phyloP scores from a whole-genome alignment of 2,888 invertebrate genomes.

The Choreutis nemorana region DNA sequence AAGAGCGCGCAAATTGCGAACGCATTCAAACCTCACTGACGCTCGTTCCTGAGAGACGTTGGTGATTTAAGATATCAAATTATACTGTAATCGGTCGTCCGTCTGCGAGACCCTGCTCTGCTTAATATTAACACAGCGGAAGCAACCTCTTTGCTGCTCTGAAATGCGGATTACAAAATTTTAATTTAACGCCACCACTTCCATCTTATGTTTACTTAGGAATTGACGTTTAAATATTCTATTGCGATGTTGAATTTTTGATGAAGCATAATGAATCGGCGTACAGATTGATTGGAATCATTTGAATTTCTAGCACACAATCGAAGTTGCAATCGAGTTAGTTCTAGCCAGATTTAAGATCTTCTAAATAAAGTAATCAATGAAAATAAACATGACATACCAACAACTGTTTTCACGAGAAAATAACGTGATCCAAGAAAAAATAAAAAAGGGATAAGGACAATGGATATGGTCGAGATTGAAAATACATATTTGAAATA shows the following conservation, averaged over 20 bases:
- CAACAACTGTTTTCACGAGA: no score
- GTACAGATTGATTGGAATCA: slow-evolving; percentile 52
- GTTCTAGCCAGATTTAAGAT: no score
- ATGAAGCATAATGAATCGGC: slow-evolving; percentile 48
- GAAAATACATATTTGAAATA: no score
- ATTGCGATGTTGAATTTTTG: slow-evolving; percentile 58
- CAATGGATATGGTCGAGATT: no score
- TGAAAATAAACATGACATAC: no score
- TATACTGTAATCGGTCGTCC: slow-evolving; percentile 51
- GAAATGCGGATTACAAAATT: slow-evolving; percentile 46
- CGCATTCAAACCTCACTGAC: slow-evolving; percentile 45
- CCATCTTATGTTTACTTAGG: slow-evolving; percentile 46
- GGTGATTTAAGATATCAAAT: slow-evolving; percentile 59
- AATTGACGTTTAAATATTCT: slow-evolving; percentile 54
- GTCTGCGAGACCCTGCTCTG: slow-evolving; percentile 23
- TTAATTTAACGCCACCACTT: slow-evolving; percentile 47
- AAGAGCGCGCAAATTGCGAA: slow-evolving; percentile 54
- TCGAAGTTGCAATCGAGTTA: slow-evolving; percentile 47
- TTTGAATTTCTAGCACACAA: slow-evolving; percentile 56
- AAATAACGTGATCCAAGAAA: no score
- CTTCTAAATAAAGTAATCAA: no score
- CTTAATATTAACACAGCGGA: slow-evolving; percentile 55
- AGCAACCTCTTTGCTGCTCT: slow-evolving; percentile 40
- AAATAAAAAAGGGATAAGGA: no score
- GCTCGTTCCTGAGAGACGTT: slow-evolving; percentile 34